A percentile compares a stretch with the other conserved stretches of the same genome.
phyloP scores from a whole-genome alignment of 64 coral and sea anemone genomes.

The Dendrophyllia cribrosa region DNA sequence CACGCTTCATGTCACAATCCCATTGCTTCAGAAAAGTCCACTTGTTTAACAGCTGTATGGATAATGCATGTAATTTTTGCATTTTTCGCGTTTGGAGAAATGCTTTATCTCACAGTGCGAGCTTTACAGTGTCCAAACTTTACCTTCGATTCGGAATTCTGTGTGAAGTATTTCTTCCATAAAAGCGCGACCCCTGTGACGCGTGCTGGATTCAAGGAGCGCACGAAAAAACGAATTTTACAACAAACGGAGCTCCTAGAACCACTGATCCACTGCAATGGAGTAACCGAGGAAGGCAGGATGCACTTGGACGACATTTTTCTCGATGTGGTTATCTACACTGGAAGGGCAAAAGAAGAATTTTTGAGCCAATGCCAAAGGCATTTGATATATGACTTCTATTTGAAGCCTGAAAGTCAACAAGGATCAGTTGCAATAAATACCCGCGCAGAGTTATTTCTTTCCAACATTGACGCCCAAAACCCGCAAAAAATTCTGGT shows the following conservation, averaged over 20 bases:
- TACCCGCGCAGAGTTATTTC: not conserved
- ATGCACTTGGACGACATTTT: slow-evolving; percentile 16
- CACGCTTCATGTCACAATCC: slow-evolving; percentile 12
- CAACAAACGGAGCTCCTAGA: slow-evolving; percentile 9
- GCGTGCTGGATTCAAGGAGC: not conserved
- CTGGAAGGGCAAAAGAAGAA: slow-evolving; percentile 1
- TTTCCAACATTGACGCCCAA: slow-evolving; percentile 6
- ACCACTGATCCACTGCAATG: not conserved
- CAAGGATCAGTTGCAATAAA: not conserved
- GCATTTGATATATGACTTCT: not conserved
- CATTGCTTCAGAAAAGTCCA: slow-evolving; percentile 5
- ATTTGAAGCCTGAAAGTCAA: not conserved
- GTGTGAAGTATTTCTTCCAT: slow-evolving; percentile 23
- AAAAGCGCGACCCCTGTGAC: not conserved
- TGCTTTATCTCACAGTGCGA: not conserved
- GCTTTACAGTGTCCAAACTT: not conserved
- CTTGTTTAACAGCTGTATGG: not conserved
- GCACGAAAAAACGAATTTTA: not conserved
- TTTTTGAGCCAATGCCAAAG: not conserved
- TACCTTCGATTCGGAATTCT: slow-evolving; percentile 30
- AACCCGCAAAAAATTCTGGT: slow-evolving; percentile 37
- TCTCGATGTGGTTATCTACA: slow-evolving; percentile 27
- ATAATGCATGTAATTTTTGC: slow-evolving; percentile 6
- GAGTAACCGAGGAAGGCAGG: not conserved
- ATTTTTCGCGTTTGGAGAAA: slow-evolving; percentile 12